Evolutionary conservation across 2,113 vertebrate genomes (phyloP), one percentile per base, ranked within the genome.

Genomic region (Ivindomyrus marchei): DNA sequence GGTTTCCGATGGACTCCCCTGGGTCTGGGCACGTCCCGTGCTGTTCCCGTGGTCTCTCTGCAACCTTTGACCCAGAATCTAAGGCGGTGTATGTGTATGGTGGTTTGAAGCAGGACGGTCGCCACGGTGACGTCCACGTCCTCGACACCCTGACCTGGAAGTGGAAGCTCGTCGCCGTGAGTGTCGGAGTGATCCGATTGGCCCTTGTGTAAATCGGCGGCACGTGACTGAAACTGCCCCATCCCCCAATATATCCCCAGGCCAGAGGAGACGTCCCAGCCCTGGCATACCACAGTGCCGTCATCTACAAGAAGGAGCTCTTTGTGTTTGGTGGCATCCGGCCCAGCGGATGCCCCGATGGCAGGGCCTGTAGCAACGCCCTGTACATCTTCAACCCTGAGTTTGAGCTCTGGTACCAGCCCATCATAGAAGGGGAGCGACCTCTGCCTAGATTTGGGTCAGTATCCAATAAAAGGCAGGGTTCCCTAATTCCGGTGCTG

Each of bases 391-490:
- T 97, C 90, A 98, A 97, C 93, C 97, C 97, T 7, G 97, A 98
- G 89, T 96, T 96, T 94, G 96, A 97, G 92, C 96, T 98, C 89
- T 98, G 97, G 97, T 98, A 98, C 92, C 95, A 98, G 92, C 97
- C 97, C 77, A 97, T 98, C 56, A 96, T 97, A 87, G 97, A 97
- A 91, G 97, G 97, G n/a, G 94, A 96, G 85, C 95, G 93, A 90
- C 97, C 97, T 90, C 92, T 96, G 84, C 96, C 97, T 90, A 96
- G 97, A 85, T 95, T 97, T 92, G 97, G 97, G 97, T 98, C 84
- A 94, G 97, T 90, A 27, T 91, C 47, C 10, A 10, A 8, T 24
- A 36, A 36, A 27, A 52, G 62, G n/a, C n/a, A 11, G 10, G 62
- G 0, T 13, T 70, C 27, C 27, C n/a, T 19, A 70, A 13, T 70